Base-by-base conservation (phyloP, 2,888 invertebrate species). In the Thymelicus sylvestris region DNA sequence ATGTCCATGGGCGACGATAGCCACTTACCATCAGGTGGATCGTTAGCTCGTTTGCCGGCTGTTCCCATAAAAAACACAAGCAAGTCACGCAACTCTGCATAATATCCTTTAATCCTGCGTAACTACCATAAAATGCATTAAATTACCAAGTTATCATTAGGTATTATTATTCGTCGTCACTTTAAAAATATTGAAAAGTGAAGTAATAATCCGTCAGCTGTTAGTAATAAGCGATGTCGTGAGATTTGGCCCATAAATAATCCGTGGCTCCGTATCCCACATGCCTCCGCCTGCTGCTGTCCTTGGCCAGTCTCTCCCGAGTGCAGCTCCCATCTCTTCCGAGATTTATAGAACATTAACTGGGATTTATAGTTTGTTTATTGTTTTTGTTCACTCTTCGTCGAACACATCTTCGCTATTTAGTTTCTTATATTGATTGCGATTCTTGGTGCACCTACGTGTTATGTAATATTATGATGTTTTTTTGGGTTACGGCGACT, bases 351-450 rank as follows among this genome's bases (percentile, higher is more conserved):
- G 78, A 76, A 78, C 80, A 81, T 84, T 83, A 83, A 84, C 81
- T 74, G 71, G 75, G 78, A 85, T 87, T 86, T 85, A 86, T 83
- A 75, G 81, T 84, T 84, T 86, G 85, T 87, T 85, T 86, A 86
- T 83, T 82, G 79, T 84, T 83, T 19, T 82, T 81, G 76, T 73
- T 77, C 82, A 57, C 57, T 72, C 48, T 68, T 39, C 39, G 44
- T 64, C 47, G 48, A 67, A 63, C 55, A 44, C 19, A 41, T n/a
- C n/a, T 52, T 52, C 2, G 24, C 19, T 19, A 12, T 55, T 24
- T 55, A 55, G 24, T 55, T 55, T 24, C 31, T 47, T 39, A 48
- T 47, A 55, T 55, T 52, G 12, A 52, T 52, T 52, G 50, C 31
- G 31, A 31, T 31, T 31, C 31, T 31, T 5, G 31, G 31, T 31